A percentile compares a stretch with the other conserved stretches of the same genome.
Evolutionary conservation across 1,140 invertebrate genomes (phyloP).

Genomic region (Homalodisca vitripennis): DNA sequence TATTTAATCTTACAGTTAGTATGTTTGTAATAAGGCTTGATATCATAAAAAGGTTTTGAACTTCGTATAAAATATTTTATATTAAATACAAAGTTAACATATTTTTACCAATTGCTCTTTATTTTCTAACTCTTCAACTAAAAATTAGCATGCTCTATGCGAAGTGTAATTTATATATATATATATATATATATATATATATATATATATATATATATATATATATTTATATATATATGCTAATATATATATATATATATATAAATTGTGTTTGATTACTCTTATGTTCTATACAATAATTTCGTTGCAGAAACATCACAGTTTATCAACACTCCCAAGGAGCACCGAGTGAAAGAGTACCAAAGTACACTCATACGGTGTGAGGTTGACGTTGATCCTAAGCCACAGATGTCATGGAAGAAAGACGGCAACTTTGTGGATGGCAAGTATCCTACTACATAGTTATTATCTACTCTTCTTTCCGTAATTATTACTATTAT

Average conservation of each 20-base stretch:
- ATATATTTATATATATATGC: not conserved
- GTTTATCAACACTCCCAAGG: constrained; percentile 41
- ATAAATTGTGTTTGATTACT: not conserved
- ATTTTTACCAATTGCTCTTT: not conserved
- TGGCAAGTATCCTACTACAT: constrained; percentile 31
- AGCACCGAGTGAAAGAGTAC: constrained; percentile 43
- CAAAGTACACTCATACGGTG: constrained; percentile 41
- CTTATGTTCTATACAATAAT: too few species aligned
- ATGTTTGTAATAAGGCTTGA: not conserved
- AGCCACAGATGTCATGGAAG: constrained; percentile 43
- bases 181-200: not conserved
- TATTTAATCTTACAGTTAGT: not conserved
- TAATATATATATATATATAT: not conserved
- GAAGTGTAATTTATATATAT: not conserved
- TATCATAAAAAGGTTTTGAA: not conserved
- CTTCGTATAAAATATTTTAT: not conserved
- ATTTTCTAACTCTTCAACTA: not conserved
- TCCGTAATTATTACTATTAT: not conserved
- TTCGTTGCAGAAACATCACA: not conserved
- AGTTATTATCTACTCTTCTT: not conserved
- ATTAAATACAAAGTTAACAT: not conserved
- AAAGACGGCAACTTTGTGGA: constrained; percentile 35
- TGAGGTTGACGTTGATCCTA: constrained; percentile 44
- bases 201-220: not conserved
- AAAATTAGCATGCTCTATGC: not conserved